Base-by-base conservation (phyloP, 2,888 invertebrate species). In the Brenthis daphne region DNA sequence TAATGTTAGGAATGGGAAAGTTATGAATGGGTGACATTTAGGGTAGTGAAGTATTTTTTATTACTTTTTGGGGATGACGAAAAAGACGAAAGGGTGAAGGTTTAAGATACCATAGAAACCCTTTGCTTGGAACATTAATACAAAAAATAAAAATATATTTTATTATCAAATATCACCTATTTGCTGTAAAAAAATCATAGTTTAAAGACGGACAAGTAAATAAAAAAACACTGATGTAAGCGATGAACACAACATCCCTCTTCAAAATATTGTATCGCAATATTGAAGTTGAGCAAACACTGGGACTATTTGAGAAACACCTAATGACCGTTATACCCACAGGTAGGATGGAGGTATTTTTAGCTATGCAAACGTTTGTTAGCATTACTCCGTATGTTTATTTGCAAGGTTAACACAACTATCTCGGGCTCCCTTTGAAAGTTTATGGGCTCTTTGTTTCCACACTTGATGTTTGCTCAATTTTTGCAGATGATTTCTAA, bases 361-460 rank as follows among this genome's bases (percentile, higher is more conserved):
- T 67, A 56, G 69, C 70, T 68, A 65, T 60, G 66, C 50, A 68
- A 73, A 68, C 71, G 57, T 71, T 64, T 73, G 68, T 71, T 73
- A 71, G 68, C 71, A 61, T 72, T 47, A 57, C 55, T 57, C n/a
- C 65, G 74, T 75, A 67, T 81, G 82, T 82, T 82, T 84, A 84
- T 84, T 80, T 72, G 79, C 81, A 73, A 77, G 71, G 74, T 74
- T 73, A 77, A 76, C 79, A 29, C 51, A 68, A 67, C 72, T 71
- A 69, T 69, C 74, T 68, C 63, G 64, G 51, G 53, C 16, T 51
- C 68, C 66, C 70, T 73, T 66, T 68, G 61, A 71, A 57, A 66
- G 50, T 70, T 29, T 70, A 70, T 70, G 57, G 47, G 55, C 13
- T 70, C 70, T 65, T 72, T 67, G 64, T 67, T 65, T 71, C 64